Base-by-base conservation (phyloP, 1,140 invertebrate genomes). In the Megathymus violae region DNA sequence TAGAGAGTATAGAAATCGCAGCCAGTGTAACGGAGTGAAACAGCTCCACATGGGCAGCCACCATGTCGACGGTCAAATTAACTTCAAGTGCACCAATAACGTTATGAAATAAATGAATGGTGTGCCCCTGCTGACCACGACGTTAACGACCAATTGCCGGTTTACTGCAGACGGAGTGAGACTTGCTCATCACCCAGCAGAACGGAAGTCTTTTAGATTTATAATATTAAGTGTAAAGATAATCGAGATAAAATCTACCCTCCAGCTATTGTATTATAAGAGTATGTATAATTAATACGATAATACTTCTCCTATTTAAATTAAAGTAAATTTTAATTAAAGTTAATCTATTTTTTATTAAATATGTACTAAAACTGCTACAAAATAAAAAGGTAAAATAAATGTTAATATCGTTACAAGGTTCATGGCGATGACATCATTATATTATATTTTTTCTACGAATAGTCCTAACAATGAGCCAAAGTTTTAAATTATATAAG, bases 1-100 rank as follows among this genome's bases (percentile, higher is more conserved):
- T 58, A 58, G 54, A 47, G 44, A 58, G 54, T 74, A 64, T 75
- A 78, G 76, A 78, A 78, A 77, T 77, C 72, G 71, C 64, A 71
- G 66, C 34, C 72, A 65, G 82, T 83, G 78, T 80, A 81, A 76
- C 84, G 68, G 64, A 79, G 76, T 83, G 82, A 80, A 80, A 82
- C 78, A 71, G 75, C 61, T 58, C 74, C 66, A 78, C 74, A 82
- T 81, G 76, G 67, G 41, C 78, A 80, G 47, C 41, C 48, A 80
- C 64, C 83, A 85, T 83, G 69, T 79, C 85, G 83, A 82, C 85
- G 77, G 75, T 85, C 83, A 81, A 85, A 86, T 75, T 78, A 78
- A 69, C 67, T 78, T 80, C 82, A 81, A 85, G 76, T 85, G 75
- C 81, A 76, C 44, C 63, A 31, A 70, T 58, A 58, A 54, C 22